Evolutionary conservation across 2,113 vertebrate species (phyloP).

Genomic region (Cephalopterus ornatus): DNA sequence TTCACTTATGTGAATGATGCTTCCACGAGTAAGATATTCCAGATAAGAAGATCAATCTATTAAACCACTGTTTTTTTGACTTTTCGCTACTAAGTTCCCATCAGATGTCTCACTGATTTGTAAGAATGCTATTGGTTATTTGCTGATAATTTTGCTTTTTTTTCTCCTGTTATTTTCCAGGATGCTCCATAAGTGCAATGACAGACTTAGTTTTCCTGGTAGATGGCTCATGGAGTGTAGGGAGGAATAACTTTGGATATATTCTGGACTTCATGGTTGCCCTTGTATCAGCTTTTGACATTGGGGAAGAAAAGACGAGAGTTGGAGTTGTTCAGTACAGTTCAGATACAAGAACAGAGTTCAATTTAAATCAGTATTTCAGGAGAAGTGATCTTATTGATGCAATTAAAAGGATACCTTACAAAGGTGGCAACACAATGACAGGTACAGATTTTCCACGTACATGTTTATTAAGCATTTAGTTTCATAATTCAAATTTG

Average conservation of each 20-base stretch:
- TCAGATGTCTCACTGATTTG: not conserved
- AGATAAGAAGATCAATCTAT: not conserved
- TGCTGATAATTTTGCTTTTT: not conserved
- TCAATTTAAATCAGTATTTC: slow-evolving; percentile 83
- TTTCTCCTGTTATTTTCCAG: slow-evolving; percentile 69
- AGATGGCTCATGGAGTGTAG: slow-evolving; percentile 91
- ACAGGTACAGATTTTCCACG: slow-evolving; percentile 77
- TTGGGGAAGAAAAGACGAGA: slow-evolving; percentile 87
- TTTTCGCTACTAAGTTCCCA: not conserved
- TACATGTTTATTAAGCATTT: not conserved
- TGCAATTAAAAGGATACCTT: slow-evolving; percentile 86
- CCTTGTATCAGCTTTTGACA: slow-evolving; percentile 87
- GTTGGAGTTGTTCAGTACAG: slow-evolving; percentile 93
- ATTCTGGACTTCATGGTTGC: slow-evolving; percentile 85
- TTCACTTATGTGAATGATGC: not conserved
- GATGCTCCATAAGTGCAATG: slow-evolving; percentile 82
- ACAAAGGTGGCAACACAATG: slow-evolving; percentile 89
- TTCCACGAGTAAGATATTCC: not conserved
- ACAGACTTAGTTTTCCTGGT: slow-evolving; percentile 91
- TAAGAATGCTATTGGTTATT: not conserved
- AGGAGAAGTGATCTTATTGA: slow-evolving; percentile 80
- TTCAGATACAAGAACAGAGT: slow-evolving; percentile 84
- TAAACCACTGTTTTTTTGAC: not conserved
- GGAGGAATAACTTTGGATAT: slow-evolving; percentile 86
- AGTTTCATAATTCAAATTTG: not conserved